Conservation (phyloP, 2,797 vertebrate genomes). For the Microctenopoma stevenorrisi region DNA sequence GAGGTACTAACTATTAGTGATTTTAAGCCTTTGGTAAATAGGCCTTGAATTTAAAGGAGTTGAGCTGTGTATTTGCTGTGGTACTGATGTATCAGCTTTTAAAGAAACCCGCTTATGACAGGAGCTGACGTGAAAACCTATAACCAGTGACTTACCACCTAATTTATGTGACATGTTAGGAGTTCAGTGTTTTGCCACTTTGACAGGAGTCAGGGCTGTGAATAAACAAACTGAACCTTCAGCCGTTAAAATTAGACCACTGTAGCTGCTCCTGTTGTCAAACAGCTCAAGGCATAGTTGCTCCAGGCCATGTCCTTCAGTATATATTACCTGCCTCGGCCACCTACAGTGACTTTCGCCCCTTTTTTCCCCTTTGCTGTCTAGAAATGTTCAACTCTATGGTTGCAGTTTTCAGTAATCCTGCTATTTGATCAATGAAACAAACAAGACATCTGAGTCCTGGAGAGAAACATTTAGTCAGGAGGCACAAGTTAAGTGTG, state of each 20-base stretch:
- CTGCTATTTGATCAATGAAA: conserved; percentile 23
- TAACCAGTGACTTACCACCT: conserved; percentile 30
- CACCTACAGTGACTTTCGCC: conserved; percentile 18
- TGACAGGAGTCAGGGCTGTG: conserved; percentile 46
- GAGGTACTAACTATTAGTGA: background rate
- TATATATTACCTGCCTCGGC: conserved; percentile 45
- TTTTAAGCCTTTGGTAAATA: background rate
- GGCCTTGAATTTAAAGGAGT: background rate
- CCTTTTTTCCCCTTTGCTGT: conserved; percentile 7
- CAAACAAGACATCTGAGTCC: background rate
- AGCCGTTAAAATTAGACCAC: conserved; percentile 38
- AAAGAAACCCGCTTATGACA: conserved; percentile 28
- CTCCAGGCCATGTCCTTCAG: conserved; percentile 40
- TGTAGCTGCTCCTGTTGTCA: conserved; percentile 43
- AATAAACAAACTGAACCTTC: conserved; percentile 45
- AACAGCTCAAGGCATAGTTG: conserved; percentile 9
- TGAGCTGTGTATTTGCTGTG: conserved; percentile 6
- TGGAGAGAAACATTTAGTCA: conserved; percentile 4
- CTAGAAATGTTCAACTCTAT: background rate
- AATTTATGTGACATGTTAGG: conserved; percentile 36
- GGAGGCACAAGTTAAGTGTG: background rate
- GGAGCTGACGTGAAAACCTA: conserved; percentile 18
- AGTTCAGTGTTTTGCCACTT: conserved; percentile 40
- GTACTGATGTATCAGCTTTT: conserved; percentile 12
- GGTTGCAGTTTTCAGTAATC: conserved; percentile 6